A percentile compares a stretch with the other conserved stretches of the same genome.
phyloP scores from a whole-genome alignment of 2,113 vertebrate species.

The Lanius collurio region DNA sequence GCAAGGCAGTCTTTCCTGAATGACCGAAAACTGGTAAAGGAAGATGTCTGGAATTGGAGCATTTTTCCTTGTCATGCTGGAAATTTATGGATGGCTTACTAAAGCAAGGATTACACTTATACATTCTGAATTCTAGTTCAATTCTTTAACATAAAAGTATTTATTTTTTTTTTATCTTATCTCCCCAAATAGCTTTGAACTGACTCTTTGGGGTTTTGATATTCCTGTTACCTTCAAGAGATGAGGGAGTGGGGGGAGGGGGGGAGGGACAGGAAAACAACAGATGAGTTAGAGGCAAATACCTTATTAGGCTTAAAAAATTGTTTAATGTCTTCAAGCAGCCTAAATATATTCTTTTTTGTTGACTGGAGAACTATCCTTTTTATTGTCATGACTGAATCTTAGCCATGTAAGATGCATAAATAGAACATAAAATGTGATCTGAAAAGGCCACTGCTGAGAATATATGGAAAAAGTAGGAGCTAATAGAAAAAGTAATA shows the following conservation, averaged over 20 bases:
- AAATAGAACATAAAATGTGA: background rate
- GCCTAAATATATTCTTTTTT: background rate
- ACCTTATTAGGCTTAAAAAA: background rate
- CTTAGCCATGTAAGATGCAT: background rate
- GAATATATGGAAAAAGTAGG: background rate
- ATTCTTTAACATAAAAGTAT: background rate
- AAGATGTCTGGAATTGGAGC: background rate
- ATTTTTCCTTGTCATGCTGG: background rate
- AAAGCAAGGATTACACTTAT: background rate
- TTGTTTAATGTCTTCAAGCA: background rate
- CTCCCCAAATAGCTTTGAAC: background rate
- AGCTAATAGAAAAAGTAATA: background rate
- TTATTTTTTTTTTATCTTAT: background rate
- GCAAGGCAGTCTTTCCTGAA: background rate
- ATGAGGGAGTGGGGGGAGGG: rapidly evolving
- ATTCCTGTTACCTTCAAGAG: background rate
- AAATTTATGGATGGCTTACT: background rate
- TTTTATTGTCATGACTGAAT: background rate
- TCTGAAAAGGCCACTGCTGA: background rate
- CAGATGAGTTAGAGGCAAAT: background rate
- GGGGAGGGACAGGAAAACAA: background rate
- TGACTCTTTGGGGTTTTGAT: background rate
- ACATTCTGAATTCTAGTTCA: background rate
- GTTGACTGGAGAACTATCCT: background rate
- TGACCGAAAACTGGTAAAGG: background rate